These are phyloP conservation scores for Condylostylus longicornis DNA, from an alignment of 1,140 invertebrate species.

Conservation along the genomic window DNA sequence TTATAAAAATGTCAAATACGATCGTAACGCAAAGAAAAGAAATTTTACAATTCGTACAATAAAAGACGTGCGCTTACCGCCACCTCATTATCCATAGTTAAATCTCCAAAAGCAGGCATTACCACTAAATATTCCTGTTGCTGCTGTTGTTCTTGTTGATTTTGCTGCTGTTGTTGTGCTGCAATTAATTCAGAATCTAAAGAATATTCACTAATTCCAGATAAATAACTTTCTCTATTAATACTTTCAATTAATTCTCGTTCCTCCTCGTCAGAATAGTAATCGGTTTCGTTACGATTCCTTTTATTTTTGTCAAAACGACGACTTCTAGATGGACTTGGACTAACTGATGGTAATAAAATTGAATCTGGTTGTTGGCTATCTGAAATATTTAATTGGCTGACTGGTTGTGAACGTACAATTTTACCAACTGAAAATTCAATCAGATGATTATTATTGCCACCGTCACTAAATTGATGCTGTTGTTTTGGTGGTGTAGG, in stretches of 20 bases:
- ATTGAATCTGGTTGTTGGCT: constrained; percentile 8
- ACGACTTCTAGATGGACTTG: constrained; percentile 9
- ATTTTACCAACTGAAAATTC: constrained; percentile 26
- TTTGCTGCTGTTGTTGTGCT: constrained; percentile 9
- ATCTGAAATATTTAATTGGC: neutral
- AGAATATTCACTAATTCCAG: constrained; percentile 19
- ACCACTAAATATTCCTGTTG: too few species aligned
- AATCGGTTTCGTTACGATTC: constrained; percentile 20
- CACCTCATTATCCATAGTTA: constrained; percentile 33
- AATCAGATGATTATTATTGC: constrained; percentile 10
- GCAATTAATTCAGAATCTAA: constrained; percentile 14
- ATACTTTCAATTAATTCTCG: constrained; percentile 16
- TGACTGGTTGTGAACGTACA: constrained; percentile 14
- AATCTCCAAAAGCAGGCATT: constrained; percentile 37
- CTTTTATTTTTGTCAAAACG: too few species aligned
- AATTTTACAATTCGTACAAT: too few species aligned
- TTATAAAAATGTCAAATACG: too few species aligned
- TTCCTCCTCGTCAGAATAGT: constrained; percentile 20
- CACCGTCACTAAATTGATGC: too few species aligned
- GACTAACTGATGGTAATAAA: constrained; percentile 11
- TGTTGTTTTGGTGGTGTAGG: neutral
- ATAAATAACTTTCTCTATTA: constrained; percentile 19
- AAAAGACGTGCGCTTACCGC: too few species aligned
- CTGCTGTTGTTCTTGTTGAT: too few species aligned
- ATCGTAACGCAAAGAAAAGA: too few species aligned